A percentile compares a stretch with the other conserved stretches of the same genome.
These are phyloP conservation scores for Limnephilus rhombicus DNA, from an alignment of 2,888 invertebrate species.

Conservation along the genomic window DNA sequence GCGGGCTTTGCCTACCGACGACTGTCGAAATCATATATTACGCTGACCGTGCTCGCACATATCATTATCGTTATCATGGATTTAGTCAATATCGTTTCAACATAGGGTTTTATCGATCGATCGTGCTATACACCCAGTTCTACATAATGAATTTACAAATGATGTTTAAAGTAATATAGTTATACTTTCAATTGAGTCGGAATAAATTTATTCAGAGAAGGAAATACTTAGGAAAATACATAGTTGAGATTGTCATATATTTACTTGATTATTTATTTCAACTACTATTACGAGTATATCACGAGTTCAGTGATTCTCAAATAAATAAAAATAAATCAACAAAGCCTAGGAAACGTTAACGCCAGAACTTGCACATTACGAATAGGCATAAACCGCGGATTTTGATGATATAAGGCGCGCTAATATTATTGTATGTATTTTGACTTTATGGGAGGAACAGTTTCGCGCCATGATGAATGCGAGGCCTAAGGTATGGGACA, in stretches of 20 bases:
- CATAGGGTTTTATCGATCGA: no score
- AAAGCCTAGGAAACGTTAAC: background rate
- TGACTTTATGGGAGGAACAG: background rate
- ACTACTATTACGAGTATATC: background rate
- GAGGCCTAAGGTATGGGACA: background rate
- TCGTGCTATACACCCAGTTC: no score
- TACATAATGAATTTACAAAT: no score
- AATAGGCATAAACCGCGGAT: background rate
- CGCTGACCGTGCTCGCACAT: no score
- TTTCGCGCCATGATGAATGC: background rate
- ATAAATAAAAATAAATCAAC: background rate
- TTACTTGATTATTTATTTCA: background rate
- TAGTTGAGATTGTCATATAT: no score
- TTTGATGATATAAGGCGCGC: background rate
- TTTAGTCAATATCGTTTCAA: no score
- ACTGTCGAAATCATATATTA: no score
- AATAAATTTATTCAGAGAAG: background rate
- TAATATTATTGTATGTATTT: background rate
- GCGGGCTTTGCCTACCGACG: no score
- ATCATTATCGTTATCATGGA: no score
- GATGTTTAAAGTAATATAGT: background rate
- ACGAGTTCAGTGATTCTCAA: background rate
- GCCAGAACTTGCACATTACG: background rate
- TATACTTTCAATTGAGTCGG: background rate
- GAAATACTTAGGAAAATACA: no score